Evolutionary conservation across 2,797 vertebrate genomes (phyloP).

Genomic region (Sebastes hubbsi): DNA sequence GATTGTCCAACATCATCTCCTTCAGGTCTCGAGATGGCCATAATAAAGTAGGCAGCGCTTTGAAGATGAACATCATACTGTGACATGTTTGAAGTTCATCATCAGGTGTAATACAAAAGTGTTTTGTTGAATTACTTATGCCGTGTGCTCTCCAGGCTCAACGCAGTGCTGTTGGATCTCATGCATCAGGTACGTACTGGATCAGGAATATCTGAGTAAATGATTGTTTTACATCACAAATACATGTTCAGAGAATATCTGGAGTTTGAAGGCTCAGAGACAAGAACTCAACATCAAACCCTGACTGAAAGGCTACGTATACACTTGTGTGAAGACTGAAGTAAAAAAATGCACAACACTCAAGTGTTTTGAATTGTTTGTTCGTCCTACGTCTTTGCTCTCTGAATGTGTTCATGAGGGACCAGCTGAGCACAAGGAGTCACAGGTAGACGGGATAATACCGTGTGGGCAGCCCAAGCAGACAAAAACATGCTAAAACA

Average conservation of each 20-base stretch:
- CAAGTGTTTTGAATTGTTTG: slow-evolving; percentile 14
- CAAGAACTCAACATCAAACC: slow-evolving; percentile 17
- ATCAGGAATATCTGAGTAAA: neutral
- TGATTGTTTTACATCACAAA: slow-evolving; percentile 42
- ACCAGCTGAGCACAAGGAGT: neutral
- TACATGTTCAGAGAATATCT: slow-evolving; percentile 19
- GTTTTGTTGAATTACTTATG: slow-evolving; percentile 53
- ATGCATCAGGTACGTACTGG: no score
- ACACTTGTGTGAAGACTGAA: neutral
- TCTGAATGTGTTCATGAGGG: neutral
- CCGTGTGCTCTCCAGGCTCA: slow-evolving; percentile 20
- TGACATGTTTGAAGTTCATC: slow-evolving; percentile 53
- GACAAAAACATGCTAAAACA: neutral
- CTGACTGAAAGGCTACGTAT: neutral
- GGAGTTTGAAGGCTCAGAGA: slow-evolving; percentile 18
- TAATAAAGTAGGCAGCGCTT: slow-evolving; percentile 33
- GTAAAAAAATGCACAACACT: neutral
- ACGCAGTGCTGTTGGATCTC: neutral
- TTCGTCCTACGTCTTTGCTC: slow-evolving; percentile 6
- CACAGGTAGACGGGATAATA: neutral
- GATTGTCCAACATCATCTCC: neutral
- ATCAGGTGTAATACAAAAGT: slow-evolving; percentile 34
- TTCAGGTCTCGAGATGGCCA: slow-evolving; percentile 37
- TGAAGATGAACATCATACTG: slow-evolving; percentile 33
- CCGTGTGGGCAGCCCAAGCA: neutral